Evolutionary conservation across 2,113 vertebrate species (phyloP).

Genomic region (Ciconia stormi): DNA sequence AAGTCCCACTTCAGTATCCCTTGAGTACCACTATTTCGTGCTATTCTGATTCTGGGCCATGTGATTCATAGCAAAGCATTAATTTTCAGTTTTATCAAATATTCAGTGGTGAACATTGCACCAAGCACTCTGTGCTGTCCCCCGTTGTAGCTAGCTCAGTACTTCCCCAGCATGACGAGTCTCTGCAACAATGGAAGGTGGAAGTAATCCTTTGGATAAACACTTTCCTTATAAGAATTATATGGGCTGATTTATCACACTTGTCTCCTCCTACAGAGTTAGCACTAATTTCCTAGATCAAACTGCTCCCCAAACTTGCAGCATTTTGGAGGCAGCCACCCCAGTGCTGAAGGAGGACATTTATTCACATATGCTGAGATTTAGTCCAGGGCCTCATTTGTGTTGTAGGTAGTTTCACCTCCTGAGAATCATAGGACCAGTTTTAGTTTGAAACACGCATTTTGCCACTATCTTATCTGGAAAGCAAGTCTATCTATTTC

Average conservation of each 20-base stretch:
- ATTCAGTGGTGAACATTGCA: background rate
- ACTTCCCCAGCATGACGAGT: background rate
- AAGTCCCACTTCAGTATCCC: slow-evolving; percentile 25
- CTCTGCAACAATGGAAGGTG: background rate
- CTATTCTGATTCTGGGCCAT: background rate
- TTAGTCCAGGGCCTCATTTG: background rate
- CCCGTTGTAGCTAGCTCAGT: background rate
- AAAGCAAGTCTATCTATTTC: background rate
- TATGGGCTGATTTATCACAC: background rate
- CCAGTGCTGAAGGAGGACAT: accelerated
- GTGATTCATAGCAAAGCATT: background rate
- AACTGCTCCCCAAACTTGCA: background rate
- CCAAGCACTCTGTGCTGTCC: background rate
- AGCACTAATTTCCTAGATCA: background rate
- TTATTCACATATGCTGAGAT: background rate
- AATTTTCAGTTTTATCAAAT: background rate
- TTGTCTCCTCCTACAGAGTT: background rate
- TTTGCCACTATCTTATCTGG: background rate
- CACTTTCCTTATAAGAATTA: background rate
- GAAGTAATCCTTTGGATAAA: background rate
- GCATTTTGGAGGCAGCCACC: background rate
- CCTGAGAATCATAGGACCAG: background rate
- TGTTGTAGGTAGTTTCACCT: background rate
- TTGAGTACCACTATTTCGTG: background rate
- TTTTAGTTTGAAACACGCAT: background rate